phyloP scores from a whole-genome alignment of 2,113 vertebrate species.

The Eulemur macaco region DNA sequence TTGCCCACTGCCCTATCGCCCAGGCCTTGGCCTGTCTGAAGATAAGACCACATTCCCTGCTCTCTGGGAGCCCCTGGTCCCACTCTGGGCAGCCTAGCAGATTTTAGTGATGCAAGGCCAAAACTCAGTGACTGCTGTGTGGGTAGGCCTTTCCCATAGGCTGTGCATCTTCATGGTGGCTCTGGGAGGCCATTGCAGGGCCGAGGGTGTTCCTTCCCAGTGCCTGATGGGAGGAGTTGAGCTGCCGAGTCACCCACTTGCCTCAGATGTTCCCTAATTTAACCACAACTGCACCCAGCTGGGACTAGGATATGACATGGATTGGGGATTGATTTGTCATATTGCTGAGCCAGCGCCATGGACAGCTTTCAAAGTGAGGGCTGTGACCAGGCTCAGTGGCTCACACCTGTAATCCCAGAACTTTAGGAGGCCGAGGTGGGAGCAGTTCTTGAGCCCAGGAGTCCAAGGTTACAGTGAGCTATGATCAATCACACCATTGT shows the following conservation, averaged over 20 bases:
- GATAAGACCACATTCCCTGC: neutral
- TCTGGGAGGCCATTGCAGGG: neutral
- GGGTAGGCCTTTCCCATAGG: neutral
- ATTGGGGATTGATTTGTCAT: neutral
- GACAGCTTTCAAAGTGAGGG: neutral
- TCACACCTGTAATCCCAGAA: no score
- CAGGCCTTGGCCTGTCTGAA: neutral
- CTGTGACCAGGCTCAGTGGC: neutral
- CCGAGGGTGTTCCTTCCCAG: neutral
- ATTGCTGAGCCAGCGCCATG: neutral
- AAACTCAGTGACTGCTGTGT: neutral
- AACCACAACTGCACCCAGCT: conserved; percentile 67
- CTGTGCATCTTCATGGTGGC: neutral
- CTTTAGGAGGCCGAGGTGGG: no score
- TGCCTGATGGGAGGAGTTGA: neutral
- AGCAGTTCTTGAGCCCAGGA: no score
- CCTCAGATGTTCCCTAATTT: conserved; percentile 71
- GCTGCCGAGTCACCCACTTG: conserved; percentile 52
- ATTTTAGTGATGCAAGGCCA: neutral
- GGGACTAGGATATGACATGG: conserved; percentile 1
- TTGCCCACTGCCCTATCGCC: neutral
- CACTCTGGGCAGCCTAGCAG: neutral
- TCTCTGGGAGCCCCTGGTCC: neutral
- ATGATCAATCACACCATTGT: no score
- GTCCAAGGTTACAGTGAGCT: no score